Percentiles rank a stretch among this genome's conserved stretches.
These are phyloP conservation scores for Spodoptera picta DNA, from an alignment of 2,888 invertebrate species.

Conservation along the genomic window DNA sequence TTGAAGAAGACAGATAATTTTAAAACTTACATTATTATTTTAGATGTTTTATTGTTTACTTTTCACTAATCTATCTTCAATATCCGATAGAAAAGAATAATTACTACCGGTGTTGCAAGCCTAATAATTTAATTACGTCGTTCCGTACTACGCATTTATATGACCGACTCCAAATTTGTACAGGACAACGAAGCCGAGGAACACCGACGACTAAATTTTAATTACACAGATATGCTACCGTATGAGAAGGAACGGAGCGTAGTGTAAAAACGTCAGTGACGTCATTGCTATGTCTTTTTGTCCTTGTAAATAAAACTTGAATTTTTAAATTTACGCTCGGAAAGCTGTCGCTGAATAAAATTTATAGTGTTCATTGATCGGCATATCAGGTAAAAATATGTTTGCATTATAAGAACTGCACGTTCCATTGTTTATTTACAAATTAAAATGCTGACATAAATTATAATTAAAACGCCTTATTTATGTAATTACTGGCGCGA, in stretches of 20 bases:
- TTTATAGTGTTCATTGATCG: slow-evolving; percentile 23
- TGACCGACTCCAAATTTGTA: neutral
- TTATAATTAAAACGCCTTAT: slow-evolving; percentile 26
- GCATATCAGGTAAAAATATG: slow-evolving; percentile 33
- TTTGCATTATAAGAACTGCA: slow-evolving; percentile 1
- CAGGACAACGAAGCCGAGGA: slow-evolving; percentile 23
- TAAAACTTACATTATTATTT: too few species aligned
- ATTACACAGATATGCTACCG: neutral
- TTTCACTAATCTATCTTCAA: too few species aligned
- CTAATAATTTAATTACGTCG: slow-evolving; percentile 27
- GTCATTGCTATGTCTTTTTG: slow-evolving; percentile 59
- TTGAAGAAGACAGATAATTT: too few species aligned
- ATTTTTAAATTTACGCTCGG: slow-evolving; percentile 58
- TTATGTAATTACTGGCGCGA: slow-evolving; percentile 32
- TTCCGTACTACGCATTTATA: slow-evolving; percentile 34
- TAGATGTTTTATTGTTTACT: too few species aligned
- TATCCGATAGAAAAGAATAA: too few species aligned
- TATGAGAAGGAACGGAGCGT: slow-evolving; percentile 32
- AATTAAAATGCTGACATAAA: slow-evolving; percentile 8
- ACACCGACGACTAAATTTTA: neutral
- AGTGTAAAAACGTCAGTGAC: slow-evolving; percentile 58
- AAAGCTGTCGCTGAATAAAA: slow-evolving; percentile 39
- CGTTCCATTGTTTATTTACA: slow-evolving; percentile 5
- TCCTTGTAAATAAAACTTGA: slow-evolving; percentile 68
- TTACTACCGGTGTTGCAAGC: slow-evolving; percentile 14